Base-by-base conservation (phyloP, 2,113 vertebrate species). In the Zeus faber region DNA sequence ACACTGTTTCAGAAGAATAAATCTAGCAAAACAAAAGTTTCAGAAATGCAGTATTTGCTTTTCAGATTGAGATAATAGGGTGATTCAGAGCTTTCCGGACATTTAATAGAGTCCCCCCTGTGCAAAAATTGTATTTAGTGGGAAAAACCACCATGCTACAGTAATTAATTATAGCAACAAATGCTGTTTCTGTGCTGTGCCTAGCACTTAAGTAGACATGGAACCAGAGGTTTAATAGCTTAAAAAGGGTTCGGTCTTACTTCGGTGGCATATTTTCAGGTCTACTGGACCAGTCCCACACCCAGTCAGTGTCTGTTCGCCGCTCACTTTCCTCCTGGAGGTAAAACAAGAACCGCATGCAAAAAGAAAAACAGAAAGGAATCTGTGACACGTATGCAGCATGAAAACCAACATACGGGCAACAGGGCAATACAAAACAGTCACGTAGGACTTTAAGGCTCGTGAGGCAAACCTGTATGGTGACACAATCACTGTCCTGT, bases 261-360 rank as follows among this genome's bases (percentile, higher is more conserved):
- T 88, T 89, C 44, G 85, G 88, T 14, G 88, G 87, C 49, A 89
- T 78, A 16, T 89, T 89, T 77, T 89, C 89, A 22, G 89, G 89
- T 62, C 88, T 80, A 62, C 89, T 91, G 77, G 89, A 88, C 88
- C 88, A 88, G 18, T 90, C 85, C 89, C 89, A 88, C 14, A 88
- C 86, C 86, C 87, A 90, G 49, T 88, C 85, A 6, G 86, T 67
- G 46, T 82, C 85, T 13, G 11, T 57, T 10, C 71, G 50, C 23
- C 84, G 70, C 43, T 87, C 88, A 39, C 29, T 58, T 6, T 87
- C 88, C 76, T 87, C 82, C 81, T 81, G 59, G 29, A 26, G 51
- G 44, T 18, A 53, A 26, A 53, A n/a, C 22, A 7, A 29, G 21
- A 49, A 8, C 20, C 3, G 6, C 17, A 51, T 6, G n/a, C 18